phyloP scores from a whole-genome alignment of 2,888 invertebrate species.

The Lepidonotus clava region DNA sequence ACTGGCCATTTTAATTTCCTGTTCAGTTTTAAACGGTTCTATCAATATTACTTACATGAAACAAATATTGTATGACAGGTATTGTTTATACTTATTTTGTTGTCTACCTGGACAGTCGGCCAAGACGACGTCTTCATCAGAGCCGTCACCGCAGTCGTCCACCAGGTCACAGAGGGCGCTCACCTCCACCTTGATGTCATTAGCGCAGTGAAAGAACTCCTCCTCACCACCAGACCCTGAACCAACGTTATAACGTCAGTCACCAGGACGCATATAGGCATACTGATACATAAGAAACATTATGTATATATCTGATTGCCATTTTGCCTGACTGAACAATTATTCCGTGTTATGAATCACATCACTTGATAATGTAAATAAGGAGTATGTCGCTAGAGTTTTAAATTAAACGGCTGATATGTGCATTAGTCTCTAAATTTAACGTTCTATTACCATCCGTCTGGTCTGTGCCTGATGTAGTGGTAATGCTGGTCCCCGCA shows the following conservation, averaged over 20 bases:
- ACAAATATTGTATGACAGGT: neutral
- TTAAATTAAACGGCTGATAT: neutral
- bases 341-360: neutral
- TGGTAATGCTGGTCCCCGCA: neutral
- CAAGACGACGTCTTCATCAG: neutral
- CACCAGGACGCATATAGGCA: neutral
- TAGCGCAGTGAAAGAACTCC: neutral
- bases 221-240: neutral
- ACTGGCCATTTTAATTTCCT: neutral
- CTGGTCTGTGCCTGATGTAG: neutral
- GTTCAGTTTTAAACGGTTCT: neutral
- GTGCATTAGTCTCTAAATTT: neutral
- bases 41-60: neutral
- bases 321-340: neutral
- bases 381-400: neutral
- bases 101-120: constrained; percentile 10
- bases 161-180: neutral
- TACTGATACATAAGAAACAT: neutral
- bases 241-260: neutral
- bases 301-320: neutral
- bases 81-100: neutral
- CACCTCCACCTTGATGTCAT: neutral
- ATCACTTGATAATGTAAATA: neutral
- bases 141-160: constrained; percentile 24
- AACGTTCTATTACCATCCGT: neutral